Conservation (phyloP, 2,797 vertebrate genomes). For the Micrastur ruficollis region DNA sequence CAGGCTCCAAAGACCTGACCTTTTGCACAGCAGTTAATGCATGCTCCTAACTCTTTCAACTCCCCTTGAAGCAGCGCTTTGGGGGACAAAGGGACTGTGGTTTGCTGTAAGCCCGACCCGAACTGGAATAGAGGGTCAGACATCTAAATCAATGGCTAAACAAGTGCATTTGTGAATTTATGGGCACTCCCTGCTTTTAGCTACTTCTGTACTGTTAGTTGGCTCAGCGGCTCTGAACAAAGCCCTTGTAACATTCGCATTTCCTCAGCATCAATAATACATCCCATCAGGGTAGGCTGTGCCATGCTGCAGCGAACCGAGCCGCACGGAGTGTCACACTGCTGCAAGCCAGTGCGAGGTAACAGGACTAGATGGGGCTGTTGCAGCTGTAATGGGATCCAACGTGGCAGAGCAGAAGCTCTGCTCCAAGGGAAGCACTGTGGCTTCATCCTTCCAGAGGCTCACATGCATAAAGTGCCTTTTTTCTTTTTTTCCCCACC, state of each 20-base stretch:
- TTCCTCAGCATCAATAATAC: conserved; percentile 2
- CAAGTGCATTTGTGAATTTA: neutral
- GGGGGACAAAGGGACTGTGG: too few relatives aligned
- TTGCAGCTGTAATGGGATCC: neutral
- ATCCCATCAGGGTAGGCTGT: neutral
- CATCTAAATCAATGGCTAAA: conserved; percentile 6
- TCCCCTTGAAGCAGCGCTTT: neutral
- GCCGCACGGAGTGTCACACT: neutral
- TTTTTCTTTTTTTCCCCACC: neutral
- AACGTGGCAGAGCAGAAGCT: neutral
- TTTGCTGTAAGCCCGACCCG: neutral
- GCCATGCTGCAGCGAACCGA: neutral
- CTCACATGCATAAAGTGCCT: neutral
- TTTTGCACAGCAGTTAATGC: neutral
- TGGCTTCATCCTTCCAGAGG: neutral
- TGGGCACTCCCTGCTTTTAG: conserved; percentile 6
- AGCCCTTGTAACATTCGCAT: neutral
- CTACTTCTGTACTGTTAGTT: neutral
- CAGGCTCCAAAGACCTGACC: neutral
- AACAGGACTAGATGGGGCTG: neutral
- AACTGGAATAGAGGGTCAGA: neutral
- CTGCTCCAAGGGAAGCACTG: neutral
- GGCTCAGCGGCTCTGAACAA: neutral
- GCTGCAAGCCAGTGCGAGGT: neutral
- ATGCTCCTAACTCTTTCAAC: neutral